Evolutionary conservation across 2,113 vertebrate species (phyloP), one percentile per base, ranked within the genome.

Genomic region (Blennius ocellaris): DNA sequence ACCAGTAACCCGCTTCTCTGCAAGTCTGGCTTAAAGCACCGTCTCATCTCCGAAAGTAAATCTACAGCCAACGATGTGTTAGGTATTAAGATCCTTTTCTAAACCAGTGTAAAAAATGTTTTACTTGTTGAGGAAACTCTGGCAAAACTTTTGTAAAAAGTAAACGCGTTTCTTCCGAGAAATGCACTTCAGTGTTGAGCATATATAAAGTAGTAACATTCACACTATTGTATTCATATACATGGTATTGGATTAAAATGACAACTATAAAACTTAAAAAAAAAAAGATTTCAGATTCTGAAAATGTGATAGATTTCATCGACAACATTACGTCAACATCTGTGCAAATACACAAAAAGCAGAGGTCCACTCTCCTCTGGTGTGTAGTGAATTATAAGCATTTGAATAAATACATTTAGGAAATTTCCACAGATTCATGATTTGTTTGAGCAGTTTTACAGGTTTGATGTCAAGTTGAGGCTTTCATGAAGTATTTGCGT

Each of bases 11-110:
- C 12, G 51, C 54, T 80, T 56, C 70, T 60, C 66, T 40, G 12
- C 21, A 75, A 49, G 80, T 84, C 75, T 73, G 79, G 71, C 62
- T 67, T 11, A 60, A 54, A 58, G 58, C 49, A 67, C 76, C 50
- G 49, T 54, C 70, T 77, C 53, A 81, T 61, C 72, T 69, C 50
- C 72, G 6, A 50, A 17, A 63, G 50, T 76, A 71, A 30, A 30
- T 21, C 40, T 51, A 15, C 1, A 63, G 48, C 39, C 68, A 52
- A 36, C 5, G 41, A 21, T n/a, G 37, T 38, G 67, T 55, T 3
- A n/a, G 30, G 49, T 10, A n/a, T 39, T 16, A n/a, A 41, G 14
- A 65, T 37, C 44, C 12, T 76, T 44, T 43, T 5, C 45, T 6
- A 8, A 51, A 8, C 6, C 21, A 51, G 21, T 30, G 21, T 30